Percentiles rank a stretch among this genome's conserved stretches.
Conservation (phyloP, 2,113 vertebrate species). For the Macquaria australasica region DNA sequence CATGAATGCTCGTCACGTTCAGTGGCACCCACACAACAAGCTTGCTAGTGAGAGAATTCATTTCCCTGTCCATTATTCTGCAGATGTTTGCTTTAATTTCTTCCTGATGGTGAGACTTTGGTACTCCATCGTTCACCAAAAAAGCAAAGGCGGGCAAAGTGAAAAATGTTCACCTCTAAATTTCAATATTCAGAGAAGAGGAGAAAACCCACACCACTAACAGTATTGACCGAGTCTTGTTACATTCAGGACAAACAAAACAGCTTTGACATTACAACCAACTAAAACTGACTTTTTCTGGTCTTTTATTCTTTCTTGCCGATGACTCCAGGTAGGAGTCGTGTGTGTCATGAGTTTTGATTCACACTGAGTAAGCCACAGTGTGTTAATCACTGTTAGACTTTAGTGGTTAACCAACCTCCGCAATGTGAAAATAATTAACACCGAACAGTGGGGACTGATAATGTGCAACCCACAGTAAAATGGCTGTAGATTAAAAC, state of each 20-base stretch:
- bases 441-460: slow-evolving; percentile 70
- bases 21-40: slow-evolving; percentile 70
- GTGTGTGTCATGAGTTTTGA: slow-evolving; percentile 13
- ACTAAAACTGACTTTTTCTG: neutral
- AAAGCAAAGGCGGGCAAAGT: slow-evolving; percentile 64
- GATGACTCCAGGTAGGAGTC: slow-evolving; percentile 21
- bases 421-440: slow-evolving; percentile 81
- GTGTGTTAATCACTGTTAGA: slow-evolving; percentile 83
- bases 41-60: slow-evolving; percentile 74
- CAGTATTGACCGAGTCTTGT: slow-evolving; percentile 35
- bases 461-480: slow-evolving; percentile 64
- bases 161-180: slow-evolving; percentile 52
- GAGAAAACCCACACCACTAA: slow-evolving; percentile 11
- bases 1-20: slow-evolving; percentile 84
- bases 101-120: slow-evolving; percentile 75
- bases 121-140: slow-evolving; percentile 69
- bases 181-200: slow-evolving; percentile 59
- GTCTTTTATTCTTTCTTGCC: slow-evolving; percentile 6
- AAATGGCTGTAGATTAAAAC: slow-evolving; percentile 42
- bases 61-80: slow-evolving; percentile 81
- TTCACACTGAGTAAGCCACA: slow-evolving; percentile 52
- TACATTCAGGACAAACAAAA: slow-evolving; percentile 22
- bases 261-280: neutral
- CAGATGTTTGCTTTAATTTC: slow-evolving; percentile 85
- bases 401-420: slow-evolving; percentile 69